These are phyloP conservation scores for Heliconius congener DNA, from an alignment of 1,140 invertebrate species.

Conservation along the genomic window DNA sequence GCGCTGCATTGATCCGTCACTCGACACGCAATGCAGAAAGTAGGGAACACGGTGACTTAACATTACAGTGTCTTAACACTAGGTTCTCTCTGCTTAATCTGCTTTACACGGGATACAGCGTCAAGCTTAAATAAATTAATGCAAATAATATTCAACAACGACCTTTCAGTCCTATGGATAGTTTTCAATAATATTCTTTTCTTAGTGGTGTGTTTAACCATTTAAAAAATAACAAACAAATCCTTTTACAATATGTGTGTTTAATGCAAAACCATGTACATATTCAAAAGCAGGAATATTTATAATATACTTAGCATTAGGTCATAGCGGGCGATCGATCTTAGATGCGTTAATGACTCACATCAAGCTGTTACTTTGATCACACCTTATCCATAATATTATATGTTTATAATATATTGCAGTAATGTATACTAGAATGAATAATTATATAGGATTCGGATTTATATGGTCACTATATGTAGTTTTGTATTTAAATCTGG, in stretches of 20 bases:
- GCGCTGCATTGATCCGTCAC: too few species aligned
- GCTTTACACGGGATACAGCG: too few species aligned
- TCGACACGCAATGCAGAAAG: too few species aligned
- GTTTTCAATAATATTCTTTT: too few species aligned
- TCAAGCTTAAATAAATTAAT: too few species aligned
- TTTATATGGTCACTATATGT: neutral
- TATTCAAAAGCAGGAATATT: neutral
- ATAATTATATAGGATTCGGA: neutral
- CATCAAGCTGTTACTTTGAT: neutral
- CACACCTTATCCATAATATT: constrained; percentile 17
- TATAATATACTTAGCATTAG: constrained; percentile 21
- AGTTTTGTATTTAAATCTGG: neutral
- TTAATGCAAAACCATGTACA: neutral
- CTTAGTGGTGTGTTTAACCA: too few species aligned
- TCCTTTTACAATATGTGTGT: neutral
- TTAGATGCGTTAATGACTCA: constrained; percentile 17
- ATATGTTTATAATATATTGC: neutral
- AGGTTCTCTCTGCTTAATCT: too few species aligned
- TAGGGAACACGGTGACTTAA: too few species aligned
- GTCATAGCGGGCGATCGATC: constrained; percentile 20
- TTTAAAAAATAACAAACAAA: too few species aligned
- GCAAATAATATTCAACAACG: too few species aligned
- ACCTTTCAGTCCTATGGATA: too few species aligned
- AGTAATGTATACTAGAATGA: neutral
- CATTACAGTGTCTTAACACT: too few species aligned